These are phyloP conservation scores for Campaea margaritaria DNA, from an alignment of 2,888 invertebrate genomes.

Conservation along the genomic window DNA sequence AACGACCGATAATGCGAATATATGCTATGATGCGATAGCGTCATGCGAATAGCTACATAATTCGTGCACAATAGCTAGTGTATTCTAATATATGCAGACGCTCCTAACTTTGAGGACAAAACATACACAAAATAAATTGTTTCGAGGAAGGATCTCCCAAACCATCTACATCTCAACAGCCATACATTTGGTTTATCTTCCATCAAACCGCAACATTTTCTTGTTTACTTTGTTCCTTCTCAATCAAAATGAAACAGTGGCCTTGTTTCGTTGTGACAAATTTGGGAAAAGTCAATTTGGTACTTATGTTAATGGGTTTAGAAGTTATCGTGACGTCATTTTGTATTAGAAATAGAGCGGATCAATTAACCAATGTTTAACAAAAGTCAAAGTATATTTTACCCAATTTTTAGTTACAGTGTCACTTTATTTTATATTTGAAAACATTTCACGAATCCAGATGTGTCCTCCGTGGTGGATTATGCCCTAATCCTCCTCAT, in stretches of 20 bases:
- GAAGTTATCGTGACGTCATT: background rate
- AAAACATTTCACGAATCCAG: too few relatives aligned
- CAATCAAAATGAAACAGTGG: constrained; percentile 26
- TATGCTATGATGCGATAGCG: too few relatives aligned
- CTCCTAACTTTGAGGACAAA: constrained; percentile 13
- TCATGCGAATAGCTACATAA: too few relatives aligned
- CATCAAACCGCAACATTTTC: constrained; percentile 29
- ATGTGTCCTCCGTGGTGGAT: too few relatives aligned
- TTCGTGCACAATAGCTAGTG: too few relatives aligned
- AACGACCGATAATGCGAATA: too few relatives aligned
- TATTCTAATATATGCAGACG: constrained; percentile 9
- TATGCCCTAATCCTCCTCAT: too few relatives aligned
- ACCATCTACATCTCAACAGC: constrained; percentile 23
- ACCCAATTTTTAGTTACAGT: too few relatives aligned
- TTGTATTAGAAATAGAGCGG: background rate
- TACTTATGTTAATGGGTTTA: constrained; percentile 13
- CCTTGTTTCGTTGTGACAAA: constrained; percentile 13
- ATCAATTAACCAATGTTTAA: background rate
- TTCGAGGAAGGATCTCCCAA: constrained; percentile 18
- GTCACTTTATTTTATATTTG: too few relatives aligned
- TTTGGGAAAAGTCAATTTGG: constrained; percentile 23
- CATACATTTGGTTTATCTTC: constrained; percentile 29
- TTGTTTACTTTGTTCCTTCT: constrained; percentile 30
- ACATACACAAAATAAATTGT: constrained; percentile 24
- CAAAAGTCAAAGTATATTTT: too few relatives aligned